These are phyloP conservation scores for Aquatica leii DNA, from an alignment of 2,888 invertebrate species.

Conservation along the genomic window DNA sequence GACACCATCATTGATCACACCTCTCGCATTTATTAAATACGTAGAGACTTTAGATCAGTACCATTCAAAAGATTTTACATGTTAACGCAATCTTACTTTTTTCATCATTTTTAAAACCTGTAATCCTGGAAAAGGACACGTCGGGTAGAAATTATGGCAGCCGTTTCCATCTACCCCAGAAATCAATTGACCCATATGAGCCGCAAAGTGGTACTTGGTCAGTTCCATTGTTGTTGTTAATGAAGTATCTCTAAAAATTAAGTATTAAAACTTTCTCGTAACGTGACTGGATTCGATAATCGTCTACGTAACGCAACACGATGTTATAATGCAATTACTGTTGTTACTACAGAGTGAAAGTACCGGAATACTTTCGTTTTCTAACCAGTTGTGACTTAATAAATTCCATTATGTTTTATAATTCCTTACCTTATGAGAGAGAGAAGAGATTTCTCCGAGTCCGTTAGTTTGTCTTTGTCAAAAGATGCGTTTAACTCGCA, in stretches of 20 bases:
- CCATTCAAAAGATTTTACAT: background rate
- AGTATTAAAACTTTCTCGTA: background rate
- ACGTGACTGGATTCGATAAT: background rate
- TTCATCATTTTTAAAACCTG: constrained; percentile 72
- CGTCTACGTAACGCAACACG: background rate
- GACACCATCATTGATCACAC: too few relatives aligned
- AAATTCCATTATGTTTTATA: too few relatives aligned
- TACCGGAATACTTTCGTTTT: constrained; percentile 49
- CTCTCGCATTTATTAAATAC: too few relatives aligned
- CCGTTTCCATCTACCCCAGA: constrained; percentile 72
- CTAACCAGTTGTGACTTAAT: constrained; percentile 27
- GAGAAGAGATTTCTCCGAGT: constrained; percentile 68
- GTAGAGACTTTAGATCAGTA: too few relatives aligned
- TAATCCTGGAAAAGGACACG: constrained; percentile 69
- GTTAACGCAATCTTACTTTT: constrained; percentile 62
- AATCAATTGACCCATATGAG: constrained; percentile 74
- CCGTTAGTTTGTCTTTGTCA: constrained; percentile 67
- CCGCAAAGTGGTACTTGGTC: constrained; percentile 71
- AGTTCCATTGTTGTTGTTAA: constrained; percentile 70
- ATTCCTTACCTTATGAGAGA: constrained; percentile 66
- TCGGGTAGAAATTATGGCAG: constrained; percentile 73
- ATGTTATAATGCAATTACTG: constrained; percentile 21
- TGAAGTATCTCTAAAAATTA: constrained; percentile 67
- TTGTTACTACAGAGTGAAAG: constrained; percentile 46
- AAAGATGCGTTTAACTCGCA: constrained; percentile 71